Conservation (phyloP, 1,140 invertebrate species). For the Drosophila bipectinata region DNA sequence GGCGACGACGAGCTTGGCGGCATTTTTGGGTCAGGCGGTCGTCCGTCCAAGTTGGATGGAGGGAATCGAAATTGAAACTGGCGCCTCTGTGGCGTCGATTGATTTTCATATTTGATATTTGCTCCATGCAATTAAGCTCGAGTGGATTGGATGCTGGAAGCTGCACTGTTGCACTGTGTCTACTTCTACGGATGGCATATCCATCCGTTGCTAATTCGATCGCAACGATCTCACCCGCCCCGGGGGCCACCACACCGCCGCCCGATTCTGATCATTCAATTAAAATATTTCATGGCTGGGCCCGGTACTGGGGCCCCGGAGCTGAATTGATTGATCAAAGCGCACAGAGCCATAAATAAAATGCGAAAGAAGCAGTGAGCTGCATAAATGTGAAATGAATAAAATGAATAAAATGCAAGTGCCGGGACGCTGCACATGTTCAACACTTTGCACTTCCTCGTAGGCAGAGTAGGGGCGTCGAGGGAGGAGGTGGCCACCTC, state of each 20-base stretch:
- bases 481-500: not conserved
- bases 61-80: constrained; percentile 73
- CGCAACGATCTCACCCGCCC: constrained; percentile 24
- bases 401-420: constrained; percentile 72
- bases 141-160: constrained; percentile 5
- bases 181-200: constrained; percentile 5
- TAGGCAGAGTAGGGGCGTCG: constrained; percentile 25
- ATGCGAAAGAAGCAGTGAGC: not conserved
- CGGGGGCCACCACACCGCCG: constrained; percentile 15
- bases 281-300: constrained; percentile 70
- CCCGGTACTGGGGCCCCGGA: constrained; percentile 46
- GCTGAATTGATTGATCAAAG: constrained; percentile 79
- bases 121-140: constrained; percentile 31
- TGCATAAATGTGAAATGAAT: constrained; percentile 45
- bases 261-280: constrained; percentile 80
- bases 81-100: constrained; percentile 58
- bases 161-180: constrained; percentile 15
- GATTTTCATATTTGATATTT: constrained; percentile 59
- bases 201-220: constrained; percentile 22
- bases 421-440: constrained; percentile 65
- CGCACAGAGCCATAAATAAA: constrained; percentile 60
- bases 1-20: constrained; percentile 40
- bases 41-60: constrained; percentile 7
- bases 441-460: constrained; percentile 80
- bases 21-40: constrained; percentile 69